These are phyloP conservation scores for Calliopsis andreniformis DNA, from an alignment of 1,140 invertebrate species.

Conservation along the genomic window DNA sequence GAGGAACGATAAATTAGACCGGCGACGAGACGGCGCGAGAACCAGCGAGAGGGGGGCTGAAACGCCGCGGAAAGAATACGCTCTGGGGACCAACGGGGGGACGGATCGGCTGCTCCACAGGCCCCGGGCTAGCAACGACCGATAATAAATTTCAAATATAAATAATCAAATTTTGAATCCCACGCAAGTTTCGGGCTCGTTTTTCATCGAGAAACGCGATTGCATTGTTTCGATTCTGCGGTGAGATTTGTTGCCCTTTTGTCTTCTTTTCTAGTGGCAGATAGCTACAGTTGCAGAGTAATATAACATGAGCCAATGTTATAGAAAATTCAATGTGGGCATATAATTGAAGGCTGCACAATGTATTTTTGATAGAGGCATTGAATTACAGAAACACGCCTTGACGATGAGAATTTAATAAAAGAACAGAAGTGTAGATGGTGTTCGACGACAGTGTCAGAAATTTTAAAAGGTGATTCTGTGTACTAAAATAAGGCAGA, in stretches of 20 bases:
- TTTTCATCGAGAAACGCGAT: conserved; percentile 58
- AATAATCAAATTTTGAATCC: conserved; percentile 76
- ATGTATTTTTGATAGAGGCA: too few relatives aligned
- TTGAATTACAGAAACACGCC: too few relatives aligned
- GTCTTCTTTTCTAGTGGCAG: background rate
- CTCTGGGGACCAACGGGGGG: background rate
- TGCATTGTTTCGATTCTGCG: conserved; percentile 31
- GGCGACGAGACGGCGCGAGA: conserved; percentile 70
- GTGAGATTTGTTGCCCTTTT: conserved; percentile 18
- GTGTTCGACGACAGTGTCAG: too few relatives aligned
- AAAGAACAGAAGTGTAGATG: too few relatives aligned
- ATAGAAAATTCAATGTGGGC: too few relatives aligned
- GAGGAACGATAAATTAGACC: conserved; percentile 80
- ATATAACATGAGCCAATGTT: too few relatives aligned
- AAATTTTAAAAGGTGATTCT: too few relatives aligned
- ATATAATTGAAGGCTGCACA: too few relatives aligned
- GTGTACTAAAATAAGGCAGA: too few relatives aligned
- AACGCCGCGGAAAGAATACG: conserved; percentile 39
- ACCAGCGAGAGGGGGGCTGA: conserved; percentile 14
- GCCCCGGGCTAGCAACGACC: conserved; percentile 51
- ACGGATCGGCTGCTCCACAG: conserved; percentile 26
- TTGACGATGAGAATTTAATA: too few relatives aligned
- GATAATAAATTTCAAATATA: conserved; percentile 81
- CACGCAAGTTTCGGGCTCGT: conserved; percentile 60
- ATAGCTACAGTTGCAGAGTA: too few relatives aligned